phyloP scores from a whole-genome alignment of 2,113 vertebrate genomes.

The Nansenia antarctica region DNA sequence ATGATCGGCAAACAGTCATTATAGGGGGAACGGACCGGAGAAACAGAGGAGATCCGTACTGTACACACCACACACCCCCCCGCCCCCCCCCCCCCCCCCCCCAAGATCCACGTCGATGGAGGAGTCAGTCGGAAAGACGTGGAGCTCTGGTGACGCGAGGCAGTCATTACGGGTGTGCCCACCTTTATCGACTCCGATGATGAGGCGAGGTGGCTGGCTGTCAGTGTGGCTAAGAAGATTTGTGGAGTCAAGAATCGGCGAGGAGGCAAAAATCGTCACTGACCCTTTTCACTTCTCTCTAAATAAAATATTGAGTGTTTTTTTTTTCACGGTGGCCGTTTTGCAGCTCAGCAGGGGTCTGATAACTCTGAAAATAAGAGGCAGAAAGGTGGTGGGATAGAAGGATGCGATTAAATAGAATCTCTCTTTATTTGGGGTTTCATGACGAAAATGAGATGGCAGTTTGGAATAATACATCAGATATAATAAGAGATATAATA shows the following conservation, averaged over 20 bases:
- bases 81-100: too few species aligned
- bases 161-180: constrained; percentile 28
- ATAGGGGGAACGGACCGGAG: constrained; percentile 8
- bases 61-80: constrained; percentile 35
- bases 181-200: constrained; percentile 36
- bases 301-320: constrained; percentile 50
- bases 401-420: too few species aligned
- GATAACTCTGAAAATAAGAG: constrained; percentile 46
- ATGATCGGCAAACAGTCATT: constrained; percentile 49
- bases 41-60: neutral
- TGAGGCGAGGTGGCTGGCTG: constrained; percentile 16
- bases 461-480: too few species aligned
- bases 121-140: constrained; percentile 17
- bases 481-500: too few species aligned
- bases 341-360: constrained; percentile 43
- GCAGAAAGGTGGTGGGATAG: constrained; percentile 13
- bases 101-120: constrained; percentile 29
- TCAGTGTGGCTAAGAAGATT: constrained; percentile 31
- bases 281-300: constrained; percentile 32
- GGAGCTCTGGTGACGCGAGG: neutral
- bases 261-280: constrained; percentile 31
- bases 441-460: too few species aligned
- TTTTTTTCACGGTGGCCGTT: constrained; percentile 40
- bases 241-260: constrained; percentile 25
- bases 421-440: too few species aligned